Evolutionary conservation across 2,797 vertebrate genomes (phyloP), one percentile per base, ranked within the genome.

Genomic region (Psittacula echo): DNA sequence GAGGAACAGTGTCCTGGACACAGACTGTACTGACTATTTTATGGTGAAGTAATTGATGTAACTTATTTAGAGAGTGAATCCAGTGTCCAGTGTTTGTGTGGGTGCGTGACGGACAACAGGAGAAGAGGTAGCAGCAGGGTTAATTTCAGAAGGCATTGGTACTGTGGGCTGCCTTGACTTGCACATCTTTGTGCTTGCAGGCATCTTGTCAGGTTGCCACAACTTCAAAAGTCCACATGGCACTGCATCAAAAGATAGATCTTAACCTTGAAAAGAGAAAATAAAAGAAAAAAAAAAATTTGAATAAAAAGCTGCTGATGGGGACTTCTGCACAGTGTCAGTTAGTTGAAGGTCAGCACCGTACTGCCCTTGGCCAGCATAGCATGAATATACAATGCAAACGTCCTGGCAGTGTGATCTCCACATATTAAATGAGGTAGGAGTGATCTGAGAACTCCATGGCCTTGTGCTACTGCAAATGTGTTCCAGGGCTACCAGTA

Each of bases 331-430:
- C 1, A 1, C 27, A 42, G 15, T 9, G 13, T 27, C 42, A 23
- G 5, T 64, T 68, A 37, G 27, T 10, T 30, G 41, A 89, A 70
- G n/a, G 17, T 56, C 15, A 9, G 42, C 2, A 4, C 29, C 5
- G 3, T 1, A 1, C 22, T 54, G 24, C 14, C 32, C 30, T 86
- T 70, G 26, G 11, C 22, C 5, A 3, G 10, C 3, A 0, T 39
- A 61, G 12, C 51, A 87, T 0, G 0, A 77, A 39, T 41, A 66
- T 50, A 54, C 0, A 2, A 61, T 1, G 5, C n/a, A 45, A 58
- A 12, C 14, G 4, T 32, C 42, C 48, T 39, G 14, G 56, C 17
- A 86, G 16, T 3, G 2, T 32, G 2, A 18, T 72, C 42, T 44
- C 34, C 24, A 39, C 5, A 2, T 11, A 23, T 41, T 62, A 75